phyloP scores from a whole-genome alignment of 2,113 vertebrate species.

The Anoura caudifer region DNA sequence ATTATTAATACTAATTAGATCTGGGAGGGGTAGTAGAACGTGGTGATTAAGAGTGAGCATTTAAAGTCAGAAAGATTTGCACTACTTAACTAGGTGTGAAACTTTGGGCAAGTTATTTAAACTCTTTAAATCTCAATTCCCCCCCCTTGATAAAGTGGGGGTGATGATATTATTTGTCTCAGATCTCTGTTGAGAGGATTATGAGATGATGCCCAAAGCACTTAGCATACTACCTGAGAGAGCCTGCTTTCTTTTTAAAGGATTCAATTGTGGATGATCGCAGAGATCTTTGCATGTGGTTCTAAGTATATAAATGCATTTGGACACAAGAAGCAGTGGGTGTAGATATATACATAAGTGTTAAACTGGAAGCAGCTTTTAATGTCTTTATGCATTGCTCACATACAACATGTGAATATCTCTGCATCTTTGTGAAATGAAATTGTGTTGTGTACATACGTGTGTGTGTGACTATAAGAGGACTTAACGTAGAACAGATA shows the following conservation, averaged over 20 bases:
- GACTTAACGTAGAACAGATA: neutral
- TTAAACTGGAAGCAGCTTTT: neutral
- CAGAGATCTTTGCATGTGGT: neutral
- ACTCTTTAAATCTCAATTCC: neutral
- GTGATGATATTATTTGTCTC: neutral
- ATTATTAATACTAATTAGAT: slow-evolving; percentile 28
- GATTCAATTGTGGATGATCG: neutral
- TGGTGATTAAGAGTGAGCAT: neutral
- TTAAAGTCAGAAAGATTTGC: slow-evolving; percentile 14
- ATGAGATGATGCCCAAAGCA: neutral
- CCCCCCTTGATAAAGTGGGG: neutral
- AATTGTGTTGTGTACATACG: neutral
- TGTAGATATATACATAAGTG: neutral
- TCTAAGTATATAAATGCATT: neutral
- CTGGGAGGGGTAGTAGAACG: neutral
- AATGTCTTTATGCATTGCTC: neutral
- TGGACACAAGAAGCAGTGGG: neutral
- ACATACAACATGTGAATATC: neutral
- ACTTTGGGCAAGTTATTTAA: neutral
- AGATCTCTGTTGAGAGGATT: neutral
- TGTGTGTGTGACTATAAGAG: neutral
- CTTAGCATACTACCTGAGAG: neutral
- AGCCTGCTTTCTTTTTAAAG: neutral
- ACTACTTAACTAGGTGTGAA: neutral
- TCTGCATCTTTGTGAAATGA: neutral